phyloP scores from a whole-genome alignment of 2,888 invertebrate species.

The Charanyca ferruginea region DNA sequence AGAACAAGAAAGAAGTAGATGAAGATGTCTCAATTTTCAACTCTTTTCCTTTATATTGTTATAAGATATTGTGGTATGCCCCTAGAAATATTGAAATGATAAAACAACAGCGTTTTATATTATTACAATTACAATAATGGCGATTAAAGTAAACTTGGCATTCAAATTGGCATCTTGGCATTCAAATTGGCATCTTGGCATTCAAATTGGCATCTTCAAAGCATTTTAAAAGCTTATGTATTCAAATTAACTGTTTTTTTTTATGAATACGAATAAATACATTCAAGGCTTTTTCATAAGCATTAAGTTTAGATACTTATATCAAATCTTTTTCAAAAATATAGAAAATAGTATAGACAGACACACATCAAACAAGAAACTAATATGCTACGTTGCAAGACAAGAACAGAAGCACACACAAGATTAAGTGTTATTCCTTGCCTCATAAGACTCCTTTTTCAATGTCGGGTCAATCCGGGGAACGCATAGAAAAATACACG shows the following conservation, averaged over 20 bases:
- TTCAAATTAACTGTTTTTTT: background rate
- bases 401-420: conserved; percentile 66
- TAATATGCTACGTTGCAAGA: conserved; percentile 56
- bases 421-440: conserved; percentile 85
- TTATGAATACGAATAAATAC: background rate
- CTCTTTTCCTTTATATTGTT: too few relatives aligned
- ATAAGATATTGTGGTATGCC: too few relatives aligned
- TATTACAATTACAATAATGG: too few relatives aligned
- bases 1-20: conserved; percentile 5
- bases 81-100: too few relatives aligned
- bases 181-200: too few relatives aligned
- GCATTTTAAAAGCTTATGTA: background rate
- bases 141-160: too few relatives aligned
- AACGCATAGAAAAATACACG: conserved; percentile 80
- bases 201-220: background rate
- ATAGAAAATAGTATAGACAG: conserved; percentile 52
- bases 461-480: conserved; percentile 71
- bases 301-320: too few relatives aligned
- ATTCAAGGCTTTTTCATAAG: background rate
- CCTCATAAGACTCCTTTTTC: conserved; percentile 93
- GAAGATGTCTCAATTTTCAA: too few relatives aligned
- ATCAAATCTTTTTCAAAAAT: background rate
- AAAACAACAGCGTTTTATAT: too few relatives aligned
- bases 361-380: conserved; percentile 49
- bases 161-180: too few relatives aligned